Percentiles rank a stretch among this genome's conserved stretches.
phyloP scores from a whole-genome alignment of 2,888 invertebrate species.

The Euplexia lucipara region DNA sequence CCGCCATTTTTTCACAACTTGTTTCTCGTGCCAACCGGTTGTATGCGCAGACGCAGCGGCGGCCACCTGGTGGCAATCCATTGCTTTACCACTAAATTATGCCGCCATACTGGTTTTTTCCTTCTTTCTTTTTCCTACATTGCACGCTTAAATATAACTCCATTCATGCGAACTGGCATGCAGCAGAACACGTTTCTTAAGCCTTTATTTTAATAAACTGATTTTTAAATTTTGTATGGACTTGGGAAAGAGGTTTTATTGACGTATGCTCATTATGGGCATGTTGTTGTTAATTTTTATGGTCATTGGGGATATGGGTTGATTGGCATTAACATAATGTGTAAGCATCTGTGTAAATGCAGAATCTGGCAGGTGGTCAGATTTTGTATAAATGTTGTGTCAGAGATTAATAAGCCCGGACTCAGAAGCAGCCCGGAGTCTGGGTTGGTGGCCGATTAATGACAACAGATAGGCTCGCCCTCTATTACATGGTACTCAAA shows the following conservation, averaged over 20 bases:
- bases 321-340: slow-evolving; percentile 27
- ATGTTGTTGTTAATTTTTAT: slow-evolving; percentile 48
- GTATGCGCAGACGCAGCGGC: slow-evolving; percentile 65
- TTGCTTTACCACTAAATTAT: slow-evolving; percentile 69
- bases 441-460: too few relatives aligned
- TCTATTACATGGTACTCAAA: too few relatives aligned
- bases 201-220: slow-evolving; percentile 36
- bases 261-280: slow-evolving; percentile 34
- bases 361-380: slow-evolving; percentile 17
- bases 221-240: slow-evolving; percentile 46
- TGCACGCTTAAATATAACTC: slow-evolving; percentile 77
- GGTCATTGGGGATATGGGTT: slow-evolving; percentile 39
- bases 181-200: slow-evolving; percentile 64
- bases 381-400: slow-evolving; percentile 9
- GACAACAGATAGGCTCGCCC: too few relatives aligned
- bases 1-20: slow-evolving; percentile 63
- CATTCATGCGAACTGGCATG: slow-evolving; percentile 78
- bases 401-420: slow-evolving; percentile 13
- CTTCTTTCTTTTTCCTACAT: slow-evolving; percentile 67
- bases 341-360: slow-evolving; percentile 22
- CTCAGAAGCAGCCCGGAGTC: too few relatives aligned
- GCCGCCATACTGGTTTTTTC: slow-evolving; percentile 69
- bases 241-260: slow-evolving; percentile 38
- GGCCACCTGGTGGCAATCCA: slow-evolving; percentile 69
- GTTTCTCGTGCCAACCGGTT: slow-evolving; percentile 64